A percentile compares a stretch with the other conserved stretches of the same genome.
Conservation (phyloP, 2,113 vertebrate species). For the Mobula birostris region DNA sequence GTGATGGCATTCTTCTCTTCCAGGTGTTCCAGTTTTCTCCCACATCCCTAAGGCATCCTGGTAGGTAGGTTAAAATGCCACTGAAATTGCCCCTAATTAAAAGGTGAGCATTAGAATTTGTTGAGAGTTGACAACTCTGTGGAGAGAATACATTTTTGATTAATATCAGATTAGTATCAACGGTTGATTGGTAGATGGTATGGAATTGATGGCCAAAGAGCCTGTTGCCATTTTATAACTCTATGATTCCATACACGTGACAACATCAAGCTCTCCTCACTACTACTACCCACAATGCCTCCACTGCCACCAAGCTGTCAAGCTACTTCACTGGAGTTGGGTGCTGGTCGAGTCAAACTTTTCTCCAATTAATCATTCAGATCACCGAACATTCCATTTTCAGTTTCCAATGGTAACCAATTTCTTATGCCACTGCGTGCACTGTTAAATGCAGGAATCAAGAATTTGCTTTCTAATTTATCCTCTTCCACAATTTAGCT, state of each 20-base stretch:
- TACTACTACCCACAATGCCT: neutral
- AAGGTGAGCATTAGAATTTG: no score
- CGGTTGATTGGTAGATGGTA: no score
- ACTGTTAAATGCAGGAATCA: neutral
- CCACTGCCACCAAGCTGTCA: neutral
- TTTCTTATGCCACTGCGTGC: neutral
- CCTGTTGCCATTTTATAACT: no score
- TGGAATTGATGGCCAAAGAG: no score
- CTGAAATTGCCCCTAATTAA: no score
- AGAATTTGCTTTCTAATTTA: neutral
- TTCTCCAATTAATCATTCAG: neutral
- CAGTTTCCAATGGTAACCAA: neutral
- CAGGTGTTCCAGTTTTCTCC: no score
- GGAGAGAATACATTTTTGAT: no score
- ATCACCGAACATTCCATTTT: neutral
- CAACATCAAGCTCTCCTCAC: neutral
- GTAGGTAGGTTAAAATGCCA: no score
- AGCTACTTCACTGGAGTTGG: neutral
- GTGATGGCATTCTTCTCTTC: no score
- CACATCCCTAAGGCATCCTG: no score
- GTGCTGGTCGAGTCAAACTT: neutral
- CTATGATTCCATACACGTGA: neutral
- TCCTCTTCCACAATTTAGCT: neutral
- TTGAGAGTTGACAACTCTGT: no score
- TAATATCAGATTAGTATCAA: no score